Percentiles rank a stretch among this genome's conserved stretches.
Evolutionary conservation across 37 sponge, comb jelly and placozoan genomes (phyloP).

Genomic region (Cliona cf. orientalis): DNA sequence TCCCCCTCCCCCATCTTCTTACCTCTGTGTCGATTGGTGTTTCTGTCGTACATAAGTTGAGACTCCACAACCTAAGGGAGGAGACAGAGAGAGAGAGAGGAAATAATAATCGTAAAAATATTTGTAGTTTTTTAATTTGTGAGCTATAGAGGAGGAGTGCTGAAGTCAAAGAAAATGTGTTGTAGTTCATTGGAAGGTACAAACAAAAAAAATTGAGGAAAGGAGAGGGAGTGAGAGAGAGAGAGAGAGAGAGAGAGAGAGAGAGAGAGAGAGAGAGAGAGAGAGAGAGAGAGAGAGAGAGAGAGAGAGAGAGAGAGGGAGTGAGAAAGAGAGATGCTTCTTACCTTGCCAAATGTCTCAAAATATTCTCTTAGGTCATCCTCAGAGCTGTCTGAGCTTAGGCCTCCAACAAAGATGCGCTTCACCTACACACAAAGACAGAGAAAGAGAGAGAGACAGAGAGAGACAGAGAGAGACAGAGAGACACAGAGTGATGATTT

Average conservation of each 20-base stretch:
- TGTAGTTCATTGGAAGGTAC: not conserved
- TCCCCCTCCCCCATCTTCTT: not conserved
- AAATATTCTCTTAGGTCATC: constrained; percentile 87
- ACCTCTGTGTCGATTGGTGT: constrained; percentile 90
- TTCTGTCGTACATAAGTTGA: constrained; percentile 83
- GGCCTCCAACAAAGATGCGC: constrained; percentile 79
- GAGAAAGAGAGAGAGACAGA: not conserved
- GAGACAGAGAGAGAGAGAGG: not conserved
- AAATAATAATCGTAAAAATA: not conserved
- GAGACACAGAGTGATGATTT: not conserved
- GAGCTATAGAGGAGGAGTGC: too few species aligned
- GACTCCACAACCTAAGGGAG: constrained; percentile 69
- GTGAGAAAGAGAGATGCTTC: not conserved
- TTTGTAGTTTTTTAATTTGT: too few species aligned
- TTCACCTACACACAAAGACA: constrained; percentile 25
- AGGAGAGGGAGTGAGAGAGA: constrained; percentile 11
- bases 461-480: not conserved
- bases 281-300: constrained; percentile 8
- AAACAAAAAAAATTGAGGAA: not conserved
- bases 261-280: constrained; percentile 2
- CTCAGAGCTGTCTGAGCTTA: constrained; percentile 83
- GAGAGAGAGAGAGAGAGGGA: constrained; percentile 24
- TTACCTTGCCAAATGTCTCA: constrained; percentile 83
- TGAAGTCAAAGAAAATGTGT: too few species aligned
- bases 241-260: constrained; percentile 13